phyloP scores from a whole-genome alignment of 2,113 vertebrate species.

The Alethe diademata region DNA sequence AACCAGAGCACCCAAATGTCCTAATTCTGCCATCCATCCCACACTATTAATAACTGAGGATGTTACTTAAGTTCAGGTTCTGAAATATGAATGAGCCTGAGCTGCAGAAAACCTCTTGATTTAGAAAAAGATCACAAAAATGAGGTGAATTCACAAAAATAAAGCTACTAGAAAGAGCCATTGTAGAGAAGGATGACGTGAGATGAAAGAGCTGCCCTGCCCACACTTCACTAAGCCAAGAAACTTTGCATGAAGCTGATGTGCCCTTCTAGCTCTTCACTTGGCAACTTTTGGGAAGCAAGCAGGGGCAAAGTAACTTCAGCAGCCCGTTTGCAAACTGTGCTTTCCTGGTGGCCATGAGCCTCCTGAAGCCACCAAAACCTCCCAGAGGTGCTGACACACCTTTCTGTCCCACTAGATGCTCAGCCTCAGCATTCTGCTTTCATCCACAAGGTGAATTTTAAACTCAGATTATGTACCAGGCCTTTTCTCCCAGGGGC shows the following conservation, averaged over 20 bases:
- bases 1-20: background rate
- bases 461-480: background rate
- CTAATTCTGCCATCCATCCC: background rate
- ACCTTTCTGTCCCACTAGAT: background rate
- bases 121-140: background rate
- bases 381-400: background rate
- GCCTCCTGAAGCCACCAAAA: background rate
- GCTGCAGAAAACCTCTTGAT: background rate
- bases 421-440: background rate
- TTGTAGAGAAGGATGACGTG: background rate
- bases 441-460: background rate
- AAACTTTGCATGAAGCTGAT: background rate
- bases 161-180: background rate
- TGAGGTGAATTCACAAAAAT: background rate
- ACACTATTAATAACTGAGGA: background rate
- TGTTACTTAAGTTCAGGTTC: background rate
- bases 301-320: background rate
- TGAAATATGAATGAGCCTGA: constrained; percentile 38
- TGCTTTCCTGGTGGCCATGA: rapidly evolving
- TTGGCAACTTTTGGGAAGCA: background rate
- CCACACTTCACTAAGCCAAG: background rate
- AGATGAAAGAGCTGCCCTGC: background rate
- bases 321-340: background rate
- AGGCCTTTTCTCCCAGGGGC: background rate
- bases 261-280: background rate